Evolutionary conservation across 2,113 vertebrate genomes (phyloP).

Genomic region (Brienomyrus longianalis): DNA sequence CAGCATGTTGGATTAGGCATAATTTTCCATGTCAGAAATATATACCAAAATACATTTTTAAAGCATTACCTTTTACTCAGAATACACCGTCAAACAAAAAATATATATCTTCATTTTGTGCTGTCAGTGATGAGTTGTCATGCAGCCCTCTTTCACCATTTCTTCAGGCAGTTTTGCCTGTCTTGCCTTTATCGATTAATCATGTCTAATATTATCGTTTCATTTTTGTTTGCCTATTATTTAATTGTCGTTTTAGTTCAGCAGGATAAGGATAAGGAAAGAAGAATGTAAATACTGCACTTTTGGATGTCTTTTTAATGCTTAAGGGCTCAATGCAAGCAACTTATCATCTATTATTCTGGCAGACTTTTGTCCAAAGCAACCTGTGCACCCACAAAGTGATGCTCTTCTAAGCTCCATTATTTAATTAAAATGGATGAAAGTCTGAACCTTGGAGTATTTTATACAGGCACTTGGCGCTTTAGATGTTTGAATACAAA

Average conservation of each 20-base stretch:
- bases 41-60: neutral
- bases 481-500: neutral
- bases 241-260: neutral
- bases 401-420: neutral
- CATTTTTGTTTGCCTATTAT: neutral
- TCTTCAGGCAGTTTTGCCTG: neutral
- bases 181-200: neutral
- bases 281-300: neutral
- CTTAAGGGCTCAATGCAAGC: neutral
- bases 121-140: neutral
- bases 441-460: neutral
- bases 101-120: neutral
- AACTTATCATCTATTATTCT: neutral
- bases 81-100: neutral
- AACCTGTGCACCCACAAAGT: neutral
- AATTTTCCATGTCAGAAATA: neutral
- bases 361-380: neutral
- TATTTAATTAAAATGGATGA: neutral
- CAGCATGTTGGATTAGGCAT: neutral
- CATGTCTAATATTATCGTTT: neutral
- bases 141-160: neutral
- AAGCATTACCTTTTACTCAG: neutral
- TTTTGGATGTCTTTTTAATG: neutral
- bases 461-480: neutral
- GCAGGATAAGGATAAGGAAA: neutral